Base-by-base conservation (phyloP, 2,888 invertebrate genomes). In the Choristoneura rosaceana region DNA sequence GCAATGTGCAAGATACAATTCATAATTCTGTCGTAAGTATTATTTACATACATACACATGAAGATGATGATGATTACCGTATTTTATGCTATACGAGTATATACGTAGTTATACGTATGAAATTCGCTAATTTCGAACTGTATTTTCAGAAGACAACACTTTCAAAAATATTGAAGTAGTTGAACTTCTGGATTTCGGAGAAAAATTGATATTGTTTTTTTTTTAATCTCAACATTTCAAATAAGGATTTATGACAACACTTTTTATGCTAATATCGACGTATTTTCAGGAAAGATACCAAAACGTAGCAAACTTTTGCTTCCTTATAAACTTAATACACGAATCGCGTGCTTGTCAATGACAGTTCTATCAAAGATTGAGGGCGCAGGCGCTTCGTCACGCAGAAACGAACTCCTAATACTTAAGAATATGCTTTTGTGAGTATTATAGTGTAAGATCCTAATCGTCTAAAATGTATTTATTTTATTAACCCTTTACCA, bases 301-400 rank as follows among this genome's bases (percentile, higher is more conserved):
- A 34, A 70, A 70, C 34, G 43, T 12, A 66, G 63, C 34, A 65
- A 75, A 76, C 71, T 71, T 78, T 74, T 69, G 77, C 69, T 71
- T 76, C 76, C 80, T 78, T 78, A 74, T 77, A 76, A 77, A 76
- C 78, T 69, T 79, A 84, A 83, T 77, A 82, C 69, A 78, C 74
- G 75, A 78, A 84, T 86, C 77, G 86, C 85, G 84, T 87, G 86
- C 73, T 71, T 71, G 14, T 45, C 55, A 68, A 74, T 76, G 76
- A 81, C 78, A 74, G 71, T 74, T 60, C 70, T 73, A 68, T 75
- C 67, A 75, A 71, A 74, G 60, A 70, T 74, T 69, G 66, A 70
- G 69, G 68, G 75, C 75, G 70, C 75, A 74, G 69, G 62, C 74
- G 69, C 65, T 25, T 55, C 70, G 66, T 50, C 70, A 70, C 66